These are phyloP conservation scores for Gonocerus acuteangulatus DNA, from an alignment of 2,888 invertebrate species.

Conservation along the genomic window DNA sequence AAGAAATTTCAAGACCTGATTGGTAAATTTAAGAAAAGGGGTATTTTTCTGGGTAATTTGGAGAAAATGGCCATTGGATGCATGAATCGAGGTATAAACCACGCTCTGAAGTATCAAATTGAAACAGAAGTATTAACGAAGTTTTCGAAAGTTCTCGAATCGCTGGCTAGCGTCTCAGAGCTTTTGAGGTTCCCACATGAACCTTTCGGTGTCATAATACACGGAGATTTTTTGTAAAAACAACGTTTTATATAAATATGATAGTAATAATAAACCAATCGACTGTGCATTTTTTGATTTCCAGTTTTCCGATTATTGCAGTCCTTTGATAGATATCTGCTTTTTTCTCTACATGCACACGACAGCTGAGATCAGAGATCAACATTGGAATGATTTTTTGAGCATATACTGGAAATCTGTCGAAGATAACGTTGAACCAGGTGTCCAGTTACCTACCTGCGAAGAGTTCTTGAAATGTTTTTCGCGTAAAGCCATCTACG, in stretches of 20 bases:
- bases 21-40: background rate
- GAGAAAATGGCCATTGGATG: background rate
- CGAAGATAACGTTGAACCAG: conserved; percentile 6
- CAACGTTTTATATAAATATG: conserved; percentile 43
- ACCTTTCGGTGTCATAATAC: conserved; percentile 41
- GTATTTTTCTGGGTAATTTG: background rate
- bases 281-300: conserved; percentile 43
- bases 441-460: conserved; percentile 18
- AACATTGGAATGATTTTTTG: conserved; percentile 40
- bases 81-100: background rate
- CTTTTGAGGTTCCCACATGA: conserved; percentile 25
- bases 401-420: conserved; percentile 39
- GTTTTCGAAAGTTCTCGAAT: background rate
- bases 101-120: background rate
- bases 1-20: conserved; percentile 14
- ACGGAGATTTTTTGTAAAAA: conserved; percentile 45
- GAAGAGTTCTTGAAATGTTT: conserved; percentile 27
- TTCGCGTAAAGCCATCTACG: conserved; percentile 28
- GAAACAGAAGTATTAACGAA: conserved; percentile 9
- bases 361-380: conserved; percentile 38
- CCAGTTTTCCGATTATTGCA: conserved; percentile 41
- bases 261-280: conserved; percentile 40
- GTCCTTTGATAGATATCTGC: conserved; percentile 43
- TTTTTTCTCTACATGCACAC: conserved; percentile 43
- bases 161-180: background rate